These are phyloP conservation scores for Bombus vancouverensis DNA, from an alignment of 1,140 invertebrate genomes.

Conservation along the genomic window DNA sequence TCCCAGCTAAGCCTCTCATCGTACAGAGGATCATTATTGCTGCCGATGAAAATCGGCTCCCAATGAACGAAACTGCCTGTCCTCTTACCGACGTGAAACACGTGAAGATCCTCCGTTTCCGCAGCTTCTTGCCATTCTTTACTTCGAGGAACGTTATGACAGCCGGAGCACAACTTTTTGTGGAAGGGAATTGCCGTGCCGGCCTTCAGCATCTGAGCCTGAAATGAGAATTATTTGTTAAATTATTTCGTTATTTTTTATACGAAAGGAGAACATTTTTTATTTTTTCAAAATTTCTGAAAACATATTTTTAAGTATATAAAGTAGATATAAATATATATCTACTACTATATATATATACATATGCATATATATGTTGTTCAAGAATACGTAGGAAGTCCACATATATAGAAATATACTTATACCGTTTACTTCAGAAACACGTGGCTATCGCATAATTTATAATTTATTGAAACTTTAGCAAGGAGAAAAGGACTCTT, in stretches of 20 bases:
- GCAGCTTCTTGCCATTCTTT: slow-evolving; percentile 91
- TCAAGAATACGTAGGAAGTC: too few species aligned
- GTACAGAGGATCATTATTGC: slow-evolving; percentile 93
- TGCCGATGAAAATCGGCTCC: slow-evolving; percentile 95
- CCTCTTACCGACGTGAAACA: slow-evolving; percentile 93
- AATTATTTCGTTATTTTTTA: not conserved
- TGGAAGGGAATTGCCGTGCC: slow-evolving; percentile 94
- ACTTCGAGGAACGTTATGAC: slow-evolving; percentile 93
- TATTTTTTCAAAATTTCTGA: not conserved
- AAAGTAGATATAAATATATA: not conserved
- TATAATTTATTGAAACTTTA: not conserved
- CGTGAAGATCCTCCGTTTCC: slow-evolving; percentile 87
- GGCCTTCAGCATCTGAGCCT: slow-evolving; percentile 88
- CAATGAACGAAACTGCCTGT: slow-evolving; percentile 91
- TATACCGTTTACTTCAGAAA: too few species aligned
- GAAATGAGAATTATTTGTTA: not conserved
- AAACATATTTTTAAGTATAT: not conserved
- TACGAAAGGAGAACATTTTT: not conserved
- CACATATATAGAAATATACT: too few species aligned
- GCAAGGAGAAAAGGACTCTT: too few species aligned
- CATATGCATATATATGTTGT: too few species aligned
- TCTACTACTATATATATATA: too few species aligned
- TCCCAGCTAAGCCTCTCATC: slow-evolving; percentile 95
- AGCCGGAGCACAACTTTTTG: slow-evolving; percentile 93
- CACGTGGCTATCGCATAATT: too few species aligned